A percentile compares a stretch with the other conserved stretches of the same genome.
Evolutionary conservation across 92 coral and sea anemone genomes (phyloP).

Genomic region (Heteractis magnifica): DNA sequence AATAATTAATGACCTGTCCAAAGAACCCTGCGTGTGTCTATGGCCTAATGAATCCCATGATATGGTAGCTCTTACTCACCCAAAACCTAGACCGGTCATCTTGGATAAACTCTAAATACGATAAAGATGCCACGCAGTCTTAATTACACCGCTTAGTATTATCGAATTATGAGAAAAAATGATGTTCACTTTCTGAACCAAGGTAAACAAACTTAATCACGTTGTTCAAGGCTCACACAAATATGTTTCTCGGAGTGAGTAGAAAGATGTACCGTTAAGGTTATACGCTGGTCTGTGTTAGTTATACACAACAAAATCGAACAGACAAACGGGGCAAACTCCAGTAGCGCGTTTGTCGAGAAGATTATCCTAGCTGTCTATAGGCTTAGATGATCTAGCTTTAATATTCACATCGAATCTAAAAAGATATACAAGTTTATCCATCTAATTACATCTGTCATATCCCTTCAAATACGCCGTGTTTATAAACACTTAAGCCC

Average conservation of each 20-base stretch:
- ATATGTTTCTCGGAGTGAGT: background rate
- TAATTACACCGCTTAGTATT: background rate
- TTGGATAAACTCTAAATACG: background rate
- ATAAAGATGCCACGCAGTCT: conserved; percentile 2
- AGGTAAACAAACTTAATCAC: background rate
- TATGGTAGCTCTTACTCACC: background rate
- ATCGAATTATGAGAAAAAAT: background rate
- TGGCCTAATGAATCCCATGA: background rate
- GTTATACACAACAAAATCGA: background rate
- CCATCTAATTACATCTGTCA: conserved; percentile 33
- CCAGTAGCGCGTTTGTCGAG: conserved; percentile 42
- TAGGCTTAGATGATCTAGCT: background rate
- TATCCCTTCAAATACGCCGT: conserved; percentile 16
- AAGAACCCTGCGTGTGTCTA: conserved; percentile 23
- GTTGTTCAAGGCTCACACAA: background rate
- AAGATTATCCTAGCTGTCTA: conserved; percentile 27
- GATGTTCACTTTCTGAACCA: background rate
- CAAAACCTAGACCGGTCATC: background rate
- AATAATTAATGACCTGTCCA: conserved; percentile 50
- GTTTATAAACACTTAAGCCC: conserved; percentile 16
- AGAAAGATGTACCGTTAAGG: background rate
- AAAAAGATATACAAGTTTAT: conserved; percentile 3
- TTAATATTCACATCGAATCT: background rate
- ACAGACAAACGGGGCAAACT: background rate
- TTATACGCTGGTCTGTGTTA: background rate